Evolutionary conservation across 2,797 vertebrate genomes (phyloP), one percentile per base, ranked within the genome.

Genomic region (Austrolebias charrua): DNA sequence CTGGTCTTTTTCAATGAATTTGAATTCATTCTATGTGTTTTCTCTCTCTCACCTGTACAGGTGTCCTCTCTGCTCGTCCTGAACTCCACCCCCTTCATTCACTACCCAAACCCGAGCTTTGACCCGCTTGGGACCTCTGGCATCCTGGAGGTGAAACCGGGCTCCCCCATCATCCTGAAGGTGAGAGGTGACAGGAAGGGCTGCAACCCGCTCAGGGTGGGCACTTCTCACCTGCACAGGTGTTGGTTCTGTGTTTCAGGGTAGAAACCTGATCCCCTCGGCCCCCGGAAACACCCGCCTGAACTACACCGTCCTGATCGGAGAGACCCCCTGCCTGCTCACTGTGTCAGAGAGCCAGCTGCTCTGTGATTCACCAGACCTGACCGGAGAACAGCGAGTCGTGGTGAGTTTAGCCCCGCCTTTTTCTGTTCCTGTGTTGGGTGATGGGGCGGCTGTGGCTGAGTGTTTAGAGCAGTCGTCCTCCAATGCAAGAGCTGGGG

Each of bases 251-350:
- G 59, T 54, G 42, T 53, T 68, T 9, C 82, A 96, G 95, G 95
- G 95, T 28, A 94, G 93, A 66, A 96, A 96, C 74, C 83, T 97
- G 86, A 91, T 95, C 53, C 95, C 95, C 0, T 83, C 90, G 0
- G 94, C 92, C 1, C 91, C 95, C 0, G 95, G 95, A 0, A 94
- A 91, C 73, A 91, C 78, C 78, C 94, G 94, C 1, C 92, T 97
- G 62, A 96, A 96, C 89, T 97, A 96, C 91, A 95, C 94, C 0
- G 95, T 96, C 28, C 91, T 95, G 86, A 96, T 97, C 2, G 95
- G 95, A 68, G 95, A 95, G 69, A 87, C 90, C 0, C 92, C 93
- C 0, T 97, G 95, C 18, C 86, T 93, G 16, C 79, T 96, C 46
- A 96, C 95, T 0, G 92, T 97, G 57, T 97, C 95, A 0, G 94